These are phyloP conservation scores for Simalia tracyae DNA, from an alignment of 2,797 vertebrate species.

Conservation along the genomic window DNA sequence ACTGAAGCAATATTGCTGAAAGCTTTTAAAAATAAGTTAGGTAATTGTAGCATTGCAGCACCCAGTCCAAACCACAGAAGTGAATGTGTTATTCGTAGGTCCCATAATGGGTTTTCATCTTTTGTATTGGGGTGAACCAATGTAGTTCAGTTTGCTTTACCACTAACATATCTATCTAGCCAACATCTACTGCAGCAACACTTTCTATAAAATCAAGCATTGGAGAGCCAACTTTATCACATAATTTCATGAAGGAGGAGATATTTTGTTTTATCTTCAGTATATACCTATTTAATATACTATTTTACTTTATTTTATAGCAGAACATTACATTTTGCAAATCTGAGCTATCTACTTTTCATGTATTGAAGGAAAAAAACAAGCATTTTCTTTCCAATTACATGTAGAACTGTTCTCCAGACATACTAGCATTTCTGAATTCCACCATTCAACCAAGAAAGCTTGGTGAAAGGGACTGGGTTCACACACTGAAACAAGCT, in stretches of 20 bases:
- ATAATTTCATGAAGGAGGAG: neutral
- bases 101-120: neutral
- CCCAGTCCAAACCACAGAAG: conserved; percentile 18
- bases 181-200: neutral
- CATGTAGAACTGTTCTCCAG: neutral
- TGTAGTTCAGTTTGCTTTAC: neutral
- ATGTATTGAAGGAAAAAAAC: neutral
- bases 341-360: neutral
- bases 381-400: neutral
- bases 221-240: neutral
- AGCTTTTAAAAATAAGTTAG: conserved; percentile 63
- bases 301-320: neutral
- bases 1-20: conserved; percentile 66
- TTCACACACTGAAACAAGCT: neutral
- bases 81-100: conserved; percentile 22
- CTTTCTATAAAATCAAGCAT: neutral
- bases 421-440: neutral
- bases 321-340: neutral
- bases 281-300: neutral
- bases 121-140: neutral
- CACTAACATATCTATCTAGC: neutral
- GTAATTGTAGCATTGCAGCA: conserved; percentile 52
- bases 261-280: neutral
- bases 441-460: neutral
- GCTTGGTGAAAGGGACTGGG: neutral